These are phyloP conservation scores for Andrena camellia DNA, from an alignment of 2,888 invertebrate genomes.

Conservation along the genomic window DNA sequence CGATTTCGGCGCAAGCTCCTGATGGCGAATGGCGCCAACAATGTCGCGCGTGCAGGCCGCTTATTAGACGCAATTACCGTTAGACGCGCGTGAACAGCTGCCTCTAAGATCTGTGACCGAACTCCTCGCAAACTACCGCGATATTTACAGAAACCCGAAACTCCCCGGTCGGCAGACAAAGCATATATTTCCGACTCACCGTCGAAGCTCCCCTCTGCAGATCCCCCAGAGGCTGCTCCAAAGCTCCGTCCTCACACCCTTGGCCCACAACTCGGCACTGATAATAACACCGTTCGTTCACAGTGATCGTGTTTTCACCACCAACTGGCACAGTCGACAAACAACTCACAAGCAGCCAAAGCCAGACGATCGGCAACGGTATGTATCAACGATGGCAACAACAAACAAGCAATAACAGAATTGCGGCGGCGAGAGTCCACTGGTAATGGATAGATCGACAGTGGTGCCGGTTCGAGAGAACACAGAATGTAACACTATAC, in stretches of 20 bases:
- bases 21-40: slow-evolving; percentile 21
- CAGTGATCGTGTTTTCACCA: slow-evolving; percentile 20
- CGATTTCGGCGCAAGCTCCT: background rate
- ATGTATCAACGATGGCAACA: background rate
- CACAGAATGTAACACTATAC: slow-evolving; percentile 1
- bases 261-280: slow-evolving; percentile 18
- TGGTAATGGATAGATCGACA: background rate
- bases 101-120: background rate
- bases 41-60: slow-evolving; percentile 10
- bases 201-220: slow-evolving; percentile 19
- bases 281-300: slow-evolving; percentile 28
- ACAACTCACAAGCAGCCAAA: background rate
- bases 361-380: background rate
- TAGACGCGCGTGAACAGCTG: background rate
- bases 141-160: background rate
- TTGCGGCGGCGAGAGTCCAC: slow-evolving; percentile 10
- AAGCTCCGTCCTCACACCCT: background rate
- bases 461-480: background rate
- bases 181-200: slow-evolving; percentile 40
- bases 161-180: slow-evolving; percentile 3
- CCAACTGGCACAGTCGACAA: slow-evolving; percentile 15
- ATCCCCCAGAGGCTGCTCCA: background rate
- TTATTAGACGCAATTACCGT: slow-evolving; percentile 25
- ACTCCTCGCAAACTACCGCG: background rate
- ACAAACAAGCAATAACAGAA: background rate